Evolutionary conservation across 2,113 vertebrate species (phyloP).

Genomic region (Stercorarius parasiticus): DNA sequence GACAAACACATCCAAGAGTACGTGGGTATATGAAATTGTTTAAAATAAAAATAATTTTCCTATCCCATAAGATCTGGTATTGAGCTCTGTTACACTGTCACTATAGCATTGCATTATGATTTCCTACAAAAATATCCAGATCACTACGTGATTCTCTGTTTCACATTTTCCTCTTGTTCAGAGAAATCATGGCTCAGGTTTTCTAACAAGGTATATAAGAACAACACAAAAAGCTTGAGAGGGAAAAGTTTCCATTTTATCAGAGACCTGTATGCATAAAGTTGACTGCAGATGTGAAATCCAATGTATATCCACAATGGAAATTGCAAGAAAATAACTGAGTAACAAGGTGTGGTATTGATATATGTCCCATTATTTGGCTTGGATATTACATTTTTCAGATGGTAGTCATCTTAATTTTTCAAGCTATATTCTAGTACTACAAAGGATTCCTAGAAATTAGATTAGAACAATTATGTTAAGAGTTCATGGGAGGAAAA

Average conservation of each 20-base stretch:
- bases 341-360: background rate
- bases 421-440: background rate
- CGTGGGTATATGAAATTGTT: background rate
- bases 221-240: background rate
- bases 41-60: background rate
- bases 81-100: background rate
- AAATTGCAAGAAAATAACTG: background rate
- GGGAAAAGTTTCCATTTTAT: background rate
- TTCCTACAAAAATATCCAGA: background rate
- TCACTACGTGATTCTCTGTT: background rate
- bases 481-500: background rate
- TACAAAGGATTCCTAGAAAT: background rate
- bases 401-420: background rate
- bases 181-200: background rate
- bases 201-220: background rate
- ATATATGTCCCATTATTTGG: background rate
- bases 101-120: background rate
- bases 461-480: background rate
- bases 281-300: background rate
- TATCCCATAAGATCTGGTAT: background rate
- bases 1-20: background rate
- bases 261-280: background rate
- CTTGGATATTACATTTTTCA: background rate
- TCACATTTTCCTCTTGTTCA: background rate
- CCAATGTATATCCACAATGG: background rate